These are phyloP conservation scores for Neomorphus geoffroyi DNA, from an alignment of 2,797 vertebrate genomes.

Conservation along the genomic window DNA sequence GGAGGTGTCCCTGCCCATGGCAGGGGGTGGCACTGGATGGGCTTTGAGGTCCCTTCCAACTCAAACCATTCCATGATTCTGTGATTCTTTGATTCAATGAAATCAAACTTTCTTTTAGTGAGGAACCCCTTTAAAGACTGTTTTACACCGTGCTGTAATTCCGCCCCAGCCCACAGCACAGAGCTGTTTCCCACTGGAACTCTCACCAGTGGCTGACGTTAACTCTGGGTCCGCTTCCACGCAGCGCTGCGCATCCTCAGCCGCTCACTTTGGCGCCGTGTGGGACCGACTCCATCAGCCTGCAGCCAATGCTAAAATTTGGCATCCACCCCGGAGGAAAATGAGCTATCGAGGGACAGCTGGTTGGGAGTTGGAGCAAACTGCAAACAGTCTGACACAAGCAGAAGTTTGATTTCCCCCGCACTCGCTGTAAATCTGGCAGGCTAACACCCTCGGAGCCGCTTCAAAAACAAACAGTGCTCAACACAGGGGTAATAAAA, in stretches of 20 bases:
- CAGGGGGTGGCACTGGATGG: too few species aligned
- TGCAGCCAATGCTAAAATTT: neutral
- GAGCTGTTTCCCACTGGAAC: neutral
- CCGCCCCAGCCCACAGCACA: neutral
- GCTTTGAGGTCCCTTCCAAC: too few species aligned
- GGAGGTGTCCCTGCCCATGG: too few species aligned
- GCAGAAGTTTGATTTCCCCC: neutral
- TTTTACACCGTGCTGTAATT: too few species aligned
- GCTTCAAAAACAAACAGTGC: neutral
- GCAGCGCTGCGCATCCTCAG: neutral
- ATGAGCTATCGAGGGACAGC: slow-evolving; percentile 49
- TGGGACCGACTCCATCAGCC: neutral
- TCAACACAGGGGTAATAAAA: rapidly evolving
- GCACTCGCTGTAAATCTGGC: neutral
- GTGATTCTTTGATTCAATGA: too few species aligned
- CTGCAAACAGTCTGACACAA: slow-evolving; percentile 23
- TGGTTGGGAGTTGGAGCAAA: slow-evolving; percentile 3
- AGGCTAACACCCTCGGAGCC: neutral
- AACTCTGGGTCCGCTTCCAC: rapidly evolving
- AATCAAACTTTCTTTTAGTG: too few species aligned
- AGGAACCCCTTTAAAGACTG: too few species aligned
- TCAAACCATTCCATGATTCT: too few species aligned
- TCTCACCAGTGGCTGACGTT: neutral
- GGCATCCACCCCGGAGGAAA: neutral
- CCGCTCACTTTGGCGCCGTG: neutral